Evolutionary conservation across 2,888 invertebrate genomes (phyloP), one percentile per base, ranked within the genome.

Genomic region (Caenorhabditis japonica): DNA sequence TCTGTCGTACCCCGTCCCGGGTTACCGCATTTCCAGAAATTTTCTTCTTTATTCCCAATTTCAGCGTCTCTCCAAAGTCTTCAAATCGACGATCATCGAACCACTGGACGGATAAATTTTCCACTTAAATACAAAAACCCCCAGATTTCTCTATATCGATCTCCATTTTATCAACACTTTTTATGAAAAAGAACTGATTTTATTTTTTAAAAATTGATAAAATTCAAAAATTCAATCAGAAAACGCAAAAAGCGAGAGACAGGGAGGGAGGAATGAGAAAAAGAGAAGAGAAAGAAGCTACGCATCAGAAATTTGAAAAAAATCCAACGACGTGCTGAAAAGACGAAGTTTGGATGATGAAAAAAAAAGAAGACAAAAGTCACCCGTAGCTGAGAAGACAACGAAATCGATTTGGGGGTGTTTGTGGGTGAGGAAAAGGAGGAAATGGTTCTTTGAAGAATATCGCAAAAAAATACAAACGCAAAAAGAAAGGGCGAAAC

Each of bases 381-480:
- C 47, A 64, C 64, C 64, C 64, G 64, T 64, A 55, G 13, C 27
- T 19, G 47, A 23, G 21, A 41, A 59, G 55, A 55, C 55, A 56
- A 64, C 55, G 64, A 64, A 64, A 64, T 64, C 64, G 64, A 56
- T 56, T 55, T 56, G 43, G 47, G 46, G 15, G 21, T 33, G 39
- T 39, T 21, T 21, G 36, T 36, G 34, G 17, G 44, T 15, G 38
- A 38, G 30, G 21, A 19, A 27, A 47, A 36, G 34, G 19, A 44
- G 4, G 8, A 17, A 25, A 19, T 25, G 23, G n/a, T n/a, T n/a
- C n/a, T n/a, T n/a, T 15, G 38, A 21, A 36, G 43, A 52, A n/a
- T 17, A 39, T 46, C 15, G 15, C 15, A 51, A 39, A 41, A 13
- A 15, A 7, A 39, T 17, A 46, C 21, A 19, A 23, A 23, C 41